Base-by-base conservation (phyloP, 2,888 invertebrate species). In the Sicus ferrugineus region DNA sequence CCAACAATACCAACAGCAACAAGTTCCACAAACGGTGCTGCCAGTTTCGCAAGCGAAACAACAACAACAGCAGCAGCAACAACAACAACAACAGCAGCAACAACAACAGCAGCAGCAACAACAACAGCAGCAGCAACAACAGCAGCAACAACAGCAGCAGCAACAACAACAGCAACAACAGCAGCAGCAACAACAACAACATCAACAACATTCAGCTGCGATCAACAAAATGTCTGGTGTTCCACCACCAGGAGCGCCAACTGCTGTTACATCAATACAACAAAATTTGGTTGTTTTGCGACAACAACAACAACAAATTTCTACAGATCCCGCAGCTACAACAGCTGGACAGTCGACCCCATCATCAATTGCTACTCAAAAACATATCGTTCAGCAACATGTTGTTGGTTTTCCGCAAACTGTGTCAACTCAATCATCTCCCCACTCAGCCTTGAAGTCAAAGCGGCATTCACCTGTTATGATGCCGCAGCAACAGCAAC, bases 351-450 rank as follows among this genome's bases (percentile, higher is more conserved):
- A 14, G 14, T 38, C 38, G 16, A 19, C 30, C 19, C 5, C 28
- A 6, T 77, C 82, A 1, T 79, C 81, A 11, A 76, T 79, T 11
- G 14, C 23, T 6, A 58, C 73, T 11, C 79, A 76, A 63, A 78
- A 78, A 66, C 73, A 79, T 28, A 76, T 81, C 71, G 80, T 79
- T 28, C 79, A 78, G 38, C 82, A 80, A 63, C 82, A 81, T 58
- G 77, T 80, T 68, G 76, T 80, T 54, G 73, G 72, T 14, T 46
- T 74, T 28, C 62, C 74, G 19, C 64, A 78, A 78, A 62, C 23
- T 19, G 52, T 6, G 11, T 7, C 23, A 34, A 26, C 58, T 56
- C 61, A 61, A 42, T 1, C 64, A 7, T 50, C 59, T 56, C 69
- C 66, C 0, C n/a, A n/a, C 9, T 3, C 61, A 21, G 26, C 42